These are phyloP conservation scores for Neofelis nebulosa DNA, from an alignment of 2,113 vertebrate genomes.

Conservation along the genomic window DNA sequence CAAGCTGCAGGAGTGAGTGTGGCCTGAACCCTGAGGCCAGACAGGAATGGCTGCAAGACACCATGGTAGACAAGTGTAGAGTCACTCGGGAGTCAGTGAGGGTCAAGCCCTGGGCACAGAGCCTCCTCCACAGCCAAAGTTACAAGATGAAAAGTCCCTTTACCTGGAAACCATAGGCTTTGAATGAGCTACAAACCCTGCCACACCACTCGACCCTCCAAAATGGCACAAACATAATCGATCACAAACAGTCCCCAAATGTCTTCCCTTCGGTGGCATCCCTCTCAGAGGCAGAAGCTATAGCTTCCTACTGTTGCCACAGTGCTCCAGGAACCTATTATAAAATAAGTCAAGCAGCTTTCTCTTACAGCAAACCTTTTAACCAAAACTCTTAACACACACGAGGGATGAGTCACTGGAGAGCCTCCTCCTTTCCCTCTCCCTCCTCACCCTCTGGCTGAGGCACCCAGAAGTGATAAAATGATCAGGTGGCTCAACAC, in stretches of 20 bases:
- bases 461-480: conserved; percentile 20
- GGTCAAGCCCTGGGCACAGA: neutral
- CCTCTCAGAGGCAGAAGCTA: neutral
- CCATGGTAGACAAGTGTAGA: neutral
- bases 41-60: no score
- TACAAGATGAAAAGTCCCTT: neutral
- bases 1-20: neutral
- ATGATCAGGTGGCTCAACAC: conserved; percentile 15
- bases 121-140: neutral
- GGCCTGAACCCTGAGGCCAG: neutral
- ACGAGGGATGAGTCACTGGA: neutral
- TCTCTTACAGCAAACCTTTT: neutral
- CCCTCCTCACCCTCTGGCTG: neutral
- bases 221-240: neutral
- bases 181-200: neutral
- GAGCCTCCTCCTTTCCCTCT: neutral
- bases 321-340: neutral
- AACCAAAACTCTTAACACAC: neutral
- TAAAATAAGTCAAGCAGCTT: neutral
- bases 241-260: neutral
- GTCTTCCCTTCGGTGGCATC: neutral
- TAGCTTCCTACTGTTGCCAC: neutral
- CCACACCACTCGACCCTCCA: neutral
- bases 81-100: neutral
- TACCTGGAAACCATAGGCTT: neutral